Evolutionary conservation across 2,888 invertebrate species (phyloP), one percentile per base, ranked within the genome.

Genomic region (Corbicula japonica): DNA sequence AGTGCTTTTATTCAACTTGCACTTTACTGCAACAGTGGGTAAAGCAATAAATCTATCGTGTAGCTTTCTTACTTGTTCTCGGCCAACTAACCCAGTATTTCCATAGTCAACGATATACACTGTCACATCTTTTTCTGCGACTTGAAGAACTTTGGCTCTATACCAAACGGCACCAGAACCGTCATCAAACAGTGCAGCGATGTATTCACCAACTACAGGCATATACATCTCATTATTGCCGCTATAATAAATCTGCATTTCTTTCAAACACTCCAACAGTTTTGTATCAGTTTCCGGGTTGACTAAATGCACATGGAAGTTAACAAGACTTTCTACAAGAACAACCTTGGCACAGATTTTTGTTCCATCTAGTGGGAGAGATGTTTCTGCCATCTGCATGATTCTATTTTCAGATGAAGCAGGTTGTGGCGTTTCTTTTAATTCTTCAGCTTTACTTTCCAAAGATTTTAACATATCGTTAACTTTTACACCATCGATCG

Each of bases 31-130:
- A 28, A 87, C 83, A 15, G 78, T 61, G n/a, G 90, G 90, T 12
- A 86, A n/a, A 0, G 38, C 65, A 15, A 75, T 30, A 46, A 86
- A 85, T 46, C 76, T 44, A 5, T 78, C 54, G 10, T 63, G 70
- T 10, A 88, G 65, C 38, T 73, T 44, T 15, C 81, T 76, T 0
- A 90, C 71, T 48, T 72, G 66, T n/a, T 62, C 52, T 23, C 75
- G 58, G 5, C 61, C 54, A 30, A 85, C 80, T 1, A 48, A 60
- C n/a, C 88, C 90, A 26, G 52, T 71, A 60, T 91, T 92, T 1
- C 93, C 93, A 83, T 90, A 93, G 76, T 93, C 93, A 32, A 93
- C 84, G 79, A 89, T 92, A 50, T 78, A 83, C 1, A 92, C 88
- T 15, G 71, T 73, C n/a, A 79, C 84, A 2, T 77, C 50, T 8